These are phyloP conservation scores for Piezodorus guildinii DNA, from an alignment of 1,140 invertebrate species.

Conservation along the genomic window DNA sequence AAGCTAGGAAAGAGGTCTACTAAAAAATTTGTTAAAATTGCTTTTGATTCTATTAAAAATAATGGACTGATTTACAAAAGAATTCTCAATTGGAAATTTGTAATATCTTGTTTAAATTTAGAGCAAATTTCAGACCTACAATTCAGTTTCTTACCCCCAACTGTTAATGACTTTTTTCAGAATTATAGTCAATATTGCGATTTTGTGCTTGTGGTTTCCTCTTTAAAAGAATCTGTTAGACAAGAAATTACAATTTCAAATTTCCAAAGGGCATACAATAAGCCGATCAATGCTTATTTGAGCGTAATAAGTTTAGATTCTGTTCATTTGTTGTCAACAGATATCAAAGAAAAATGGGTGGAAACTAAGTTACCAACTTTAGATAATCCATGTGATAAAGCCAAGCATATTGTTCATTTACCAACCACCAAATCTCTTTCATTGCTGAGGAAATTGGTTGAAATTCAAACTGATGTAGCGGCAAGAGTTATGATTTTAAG, in stretches of 20 bases:
- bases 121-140: conserved; percentile 1
- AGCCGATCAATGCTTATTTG: neutral
- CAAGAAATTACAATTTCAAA: neutral
- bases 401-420: neutral
- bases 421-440: neutral
- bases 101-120: neutral
- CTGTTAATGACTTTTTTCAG: conserved; percentile 1
- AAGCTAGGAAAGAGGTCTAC: conserved; percentile 15
- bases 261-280: conserved; percentile 8
- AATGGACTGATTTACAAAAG: conserved; percentile 2
- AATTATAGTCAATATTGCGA: neutral
- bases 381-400: neutral
- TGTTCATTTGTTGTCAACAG: neutral
- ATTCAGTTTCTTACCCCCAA: neutral
- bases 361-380: neutral
- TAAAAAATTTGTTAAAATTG: conserved; percentile 4
- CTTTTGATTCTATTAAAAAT: neutral
- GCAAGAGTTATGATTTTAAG: neutral
- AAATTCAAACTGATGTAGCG: neutral
- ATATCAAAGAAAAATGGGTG: neutral
- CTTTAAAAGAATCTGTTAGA: neutral
- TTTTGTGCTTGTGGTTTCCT: neutral
- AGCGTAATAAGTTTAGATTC: neutral
- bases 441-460: neutral
- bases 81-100: conserved; percentile 7